These are phyloP conservation scores for Euphonia xanthogaster DNA, from an alignment of 2,797 vertebrate genomes.

Conservation along the genomic window DNA sequence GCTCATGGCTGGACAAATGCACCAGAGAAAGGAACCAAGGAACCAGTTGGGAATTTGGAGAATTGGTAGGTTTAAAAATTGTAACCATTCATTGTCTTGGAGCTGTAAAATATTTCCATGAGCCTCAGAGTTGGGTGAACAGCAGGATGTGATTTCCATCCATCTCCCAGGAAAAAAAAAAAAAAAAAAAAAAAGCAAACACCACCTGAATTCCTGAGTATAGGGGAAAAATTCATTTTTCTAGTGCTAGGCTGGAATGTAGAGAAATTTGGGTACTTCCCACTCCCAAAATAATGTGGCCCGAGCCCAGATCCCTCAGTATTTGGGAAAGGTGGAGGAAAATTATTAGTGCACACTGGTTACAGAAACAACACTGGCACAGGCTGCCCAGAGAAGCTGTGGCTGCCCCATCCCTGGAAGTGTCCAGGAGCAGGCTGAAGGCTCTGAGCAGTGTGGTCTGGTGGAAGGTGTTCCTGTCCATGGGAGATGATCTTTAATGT, in stretches of 20 bases:
- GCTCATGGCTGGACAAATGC: not conserved
- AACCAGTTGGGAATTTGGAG: not conserved
- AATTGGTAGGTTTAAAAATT: not conserved
- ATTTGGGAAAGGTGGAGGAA: not conserved
- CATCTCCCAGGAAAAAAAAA: not conserved
- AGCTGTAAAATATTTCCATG: not conserved
- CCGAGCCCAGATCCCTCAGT: not conserved
- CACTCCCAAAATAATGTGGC: not conserved
- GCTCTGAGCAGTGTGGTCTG: rapidly evolving
- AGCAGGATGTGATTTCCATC: not conserved
- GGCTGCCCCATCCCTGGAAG: not conserved
- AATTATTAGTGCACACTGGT: not conserved
- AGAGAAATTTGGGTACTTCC: not conserved
- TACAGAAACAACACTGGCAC: not conserved
- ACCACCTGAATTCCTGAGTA: not conserved
- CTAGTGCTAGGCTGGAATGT: not conserved
- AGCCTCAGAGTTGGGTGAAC: not conserved
- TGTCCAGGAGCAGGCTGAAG: not conserved
- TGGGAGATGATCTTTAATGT: not conserved
- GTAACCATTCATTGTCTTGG: not conserved
- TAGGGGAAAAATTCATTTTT: not conserved
- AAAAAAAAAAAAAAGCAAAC: too few species aligned
- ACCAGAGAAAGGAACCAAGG: not conserved
- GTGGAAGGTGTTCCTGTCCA: not conserved
- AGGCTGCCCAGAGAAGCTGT: not conserved